phyloP scores from a whole-genome alignment of 2,888 invertebrate species.

The Tachina fera region DNA sequence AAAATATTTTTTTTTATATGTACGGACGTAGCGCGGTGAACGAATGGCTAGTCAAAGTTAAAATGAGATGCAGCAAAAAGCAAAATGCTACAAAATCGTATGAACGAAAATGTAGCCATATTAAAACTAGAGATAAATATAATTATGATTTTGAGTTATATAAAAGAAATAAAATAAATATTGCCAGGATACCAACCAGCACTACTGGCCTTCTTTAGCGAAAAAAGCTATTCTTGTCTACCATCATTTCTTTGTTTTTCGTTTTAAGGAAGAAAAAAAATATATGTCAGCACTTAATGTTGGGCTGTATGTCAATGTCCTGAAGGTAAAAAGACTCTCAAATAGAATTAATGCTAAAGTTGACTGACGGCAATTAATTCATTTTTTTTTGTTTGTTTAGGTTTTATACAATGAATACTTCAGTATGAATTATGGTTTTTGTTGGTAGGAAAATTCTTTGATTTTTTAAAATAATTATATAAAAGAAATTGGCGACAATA shows the following conservation, averaged over 20 bases:
- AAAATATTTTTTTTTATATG: constrained; percentile 6
- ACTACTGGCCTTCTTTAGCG: neutral
- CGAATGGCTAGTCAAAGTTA: constrained; percentile 31
- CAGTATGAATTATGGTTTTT: neutral
- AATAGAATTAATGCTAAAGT: neutral
- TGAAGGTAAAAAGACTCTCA: neutral
- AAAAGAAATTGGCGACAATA: too few species aligned
- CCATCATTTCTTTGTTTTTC: neutral
- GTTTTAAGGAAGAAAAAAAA: neutral
- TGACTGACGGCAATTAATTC: constrained; percentile 50
- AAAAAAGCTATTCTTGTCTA: neutral
- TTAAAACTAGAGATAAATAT: constrained; percentile 17
- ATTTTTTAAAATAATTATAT: too few species aligned
- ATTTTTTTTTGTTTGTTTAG: neutral
- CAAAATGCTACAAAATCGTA: neutral
- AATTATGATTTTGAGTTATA: constrained; percentile 33
- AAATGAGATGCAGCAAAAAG: constrained; percentile 31
- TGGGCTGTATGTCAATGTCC: constrained; percentile 20
- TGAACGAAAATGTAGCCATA: constrained; percentile 28
- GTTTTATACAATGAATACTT: neutral
- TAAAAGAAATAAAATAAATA: constrained; percentile 34
- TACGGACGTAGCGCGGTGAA: constrained; percentile 5
- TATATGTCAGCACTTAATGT: neutral
- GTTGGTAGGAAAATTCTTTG: neutral
- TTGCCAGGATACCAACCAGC: neutral